Evolutionary conservation across 1,140 invertebrate genomes (phyloP).

Genomic region (Leptopilina clavipes): DNA sequence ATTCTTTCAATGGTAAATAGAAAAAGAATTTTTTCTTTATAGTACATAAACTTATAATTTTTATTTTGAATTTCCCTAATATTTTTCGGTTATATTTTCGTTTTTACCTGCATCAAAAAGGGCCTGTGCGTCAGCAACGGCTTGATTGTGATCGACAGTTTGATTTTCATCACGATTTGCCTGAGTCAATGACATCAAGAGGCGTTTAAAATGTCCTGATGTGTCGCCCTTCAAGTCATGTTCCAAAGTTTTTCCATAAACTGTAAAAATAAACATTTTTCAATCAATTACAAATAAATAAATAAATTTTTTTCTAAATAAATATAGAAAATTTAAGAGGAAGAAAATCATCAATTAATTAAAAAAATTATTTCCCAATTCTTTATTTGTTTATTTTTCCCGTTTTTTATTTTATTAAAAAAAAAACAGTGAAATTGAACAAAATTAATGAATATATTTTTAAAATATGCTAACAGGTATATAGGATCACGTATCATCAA

Average conservation of each 20-base stretch:
- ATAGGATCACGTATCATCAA: conserved; percentile 14
- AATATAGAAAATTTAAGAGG: no score
- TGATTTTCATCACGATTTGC: conserved; percentile 89
- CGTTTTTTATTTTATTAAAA: no score
- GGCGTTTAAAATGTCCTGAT: conserved; percentile 93
- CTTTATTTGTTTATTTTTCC: no score
- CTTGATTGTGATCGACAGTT: conserved; percentile 74
- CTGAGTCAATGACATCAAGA: conserved; percentile 89
- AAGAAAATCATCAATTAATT: no score
- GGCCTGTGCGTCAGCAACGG: conserved; percentile 76
- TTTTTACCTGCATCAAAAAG: conserved; percentile 78
- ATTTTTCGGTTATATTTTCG: conserved; percentile 15
- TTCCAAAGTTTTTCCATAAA: conserved; percentile 90
- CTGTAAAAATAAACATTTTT: conserved; percentile 73
- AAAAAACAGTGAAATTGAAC: no score
- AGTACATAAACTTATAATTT: no score
- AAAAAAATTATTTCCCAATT: no score
- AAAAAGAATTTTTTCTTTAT: no score
- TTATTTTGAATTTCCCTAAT: neutral
- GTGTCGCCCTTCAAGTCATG: conserved; percentile 93
- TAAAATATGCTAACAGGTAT: neutral
- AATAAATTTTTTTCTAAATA: neutral
- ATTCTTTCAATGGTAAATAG: no score
- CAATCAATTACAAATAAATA: neutral
- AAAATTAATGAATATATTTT: neutral